Base-by-base conservation (phyloP, 2,797 vertebrate genomes). In the Sebastes vulpes region DNA sequence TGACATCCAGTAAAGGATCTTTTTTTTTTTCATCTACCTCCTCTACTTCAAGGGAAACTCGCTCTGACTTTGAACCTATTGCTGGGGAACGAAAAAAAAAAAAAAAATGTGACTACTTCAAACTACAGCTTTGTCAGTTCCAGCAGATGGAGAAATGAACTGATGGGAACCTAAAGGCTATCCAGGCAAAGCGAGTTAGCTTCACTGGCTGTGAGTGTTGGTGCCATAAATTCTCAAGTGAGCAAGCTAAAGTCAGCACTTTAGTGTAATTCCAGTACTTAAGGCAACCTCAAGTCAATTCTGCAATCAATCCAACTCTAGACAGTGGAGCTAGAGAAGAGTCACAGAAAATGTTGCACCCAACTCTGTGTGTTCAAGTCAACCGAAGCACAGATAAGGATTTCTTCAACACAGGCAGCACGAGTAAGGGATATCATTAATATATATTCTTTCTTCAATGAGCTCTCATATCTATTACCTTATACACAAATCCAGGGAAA, bases 181-280 rank as follows among this genome's bases (percentile, higher is more conserved):
- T 72, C 80, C 38, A 25, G 61, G 65, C 52, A 35, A 32, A 71
- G 60, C 53, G 56, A 73, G 65, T 48, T 67, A 75, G 81, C 58
- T 12, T 73, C 35, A 18, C n/a, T 46, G 46, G 29, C 61, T 78
- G 28, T 52, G 53, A 50, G 65, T 60, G 67, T 69, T 56, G 57
- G 63, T 69, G 59, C 63, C 75, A 87, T 83, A 67, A 84, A 83
- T 83, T 83, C 54, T 69, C 52, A 53, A 56, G 56, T 74, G 77
- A 80, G 84, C 23, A 35, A 86, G 67, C 65, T 63, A 57, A 77
- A 87, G 79, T 89, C 85, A 85, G 82, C 82, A 75, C 67, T 88
- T 71, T 58, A 42, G 54, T 77, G 64, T 85, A 84, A 88, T 82
- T 85, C 59, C 58, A 73, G 76, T 57, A 67, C 72, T 77, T 83